Conservation (phyloP, 2,888 invertebrate species). For the Nomada fucata region DNA sequence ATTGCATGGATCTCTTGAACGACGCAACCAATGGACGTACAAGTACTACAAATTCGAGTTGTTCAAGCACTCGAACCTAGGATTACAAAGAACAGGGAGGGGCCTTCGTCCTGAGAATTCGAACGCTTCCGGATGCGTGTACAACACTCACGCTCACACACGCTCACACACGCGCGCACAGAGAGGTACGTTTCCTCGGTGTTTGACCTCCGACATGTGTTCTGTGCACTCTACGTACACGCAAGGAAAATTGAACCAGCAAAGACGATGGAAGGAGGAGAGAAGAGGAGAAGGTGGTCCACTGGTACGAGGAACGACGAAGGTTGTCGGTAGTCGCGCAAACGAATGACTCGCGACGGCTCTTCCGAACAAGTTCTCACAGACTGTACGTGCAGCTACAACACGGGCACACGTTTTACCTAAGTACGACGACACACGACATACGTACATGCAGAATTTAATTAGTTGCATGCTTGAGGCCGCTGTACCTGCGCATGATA, state of each 20-base stretch:
- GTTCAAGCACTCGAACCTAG: not conserved
- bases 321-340: constrained; percentile 37
- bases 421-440: constrained; percentile 54
- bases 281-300: not conserved
- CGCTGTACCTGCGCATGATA: constrained; percentile 61
- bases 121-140: not conserved
- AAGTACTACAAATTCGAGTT: constrained; percentile 3
- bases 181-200: not conserved
- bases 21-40: not conserved
- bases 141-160: no score
- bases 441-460: constrained; percentile 72
- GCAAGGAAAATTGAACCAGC: constrained; percentile 29
- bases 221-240: not conserved
- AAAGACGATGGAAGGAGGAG: not conserved
- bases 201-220: constrained; percentile 28
- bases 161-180: no score
- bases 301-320: constrained; percentile 30
- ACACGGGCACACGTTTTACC: constrained; percentile 34
- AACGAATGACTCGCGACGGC: constrained; percentile 55
- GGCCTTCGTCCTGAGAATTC: constrained; percentile 10
- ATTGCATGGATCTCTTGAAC: not conserved
- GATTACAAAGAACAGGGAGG: not conserved
- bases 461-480: constrained; percentile 75
- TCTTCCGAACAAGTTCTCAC: constrained; percentile 52
- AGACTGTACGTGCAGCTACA: constrained; percentile 33